phyloP scores from a whole-genome alignment of 53 echinoderm and acorn worm species.

The Echinometra lucunter region DNA sequence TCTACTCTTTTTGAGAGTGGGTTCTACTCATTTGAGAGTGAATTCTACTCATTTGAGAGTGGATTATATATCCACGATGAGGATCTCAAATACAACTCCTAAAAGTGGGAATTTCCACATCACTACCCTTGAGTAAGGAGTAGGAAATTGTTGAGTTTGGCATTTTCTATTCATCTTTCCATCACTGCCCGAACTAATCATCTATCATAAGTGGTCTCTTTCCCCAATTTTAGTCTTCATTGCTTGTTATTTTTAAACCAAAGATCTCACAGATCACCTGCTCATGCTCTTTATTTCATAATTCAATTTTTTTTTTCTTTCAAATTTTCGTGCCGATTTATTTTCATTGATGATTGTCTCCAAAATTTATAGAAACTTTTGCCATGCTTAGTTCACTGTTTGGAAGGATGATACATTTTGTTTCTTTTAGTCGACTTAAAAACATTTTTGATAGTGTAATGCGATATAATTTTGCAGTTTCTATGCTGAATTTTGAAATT shows the following conservation, averaged over 20 bases:
- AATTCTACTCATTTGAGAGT: too few relatives aligned
- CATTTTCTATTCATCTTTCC: neutral
- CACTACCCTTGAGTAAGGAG: too few relatives aligned
- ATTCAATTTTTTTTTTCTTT: too few relatives aligned
- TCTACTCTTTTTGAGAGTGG: too few relatives aligned
- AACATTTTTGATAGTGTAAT: neutral
- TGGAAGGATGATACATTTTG: neutral
- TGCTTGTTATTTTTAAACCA: slow-evolving; percentile 7
- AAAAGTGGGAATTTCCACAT: too few relatives aligned
- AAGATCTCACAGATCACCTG: slow-evolving; percentile 1
- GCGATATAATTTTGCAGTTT: slow-evolving; percentile 15
- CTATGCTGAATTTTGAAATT: slow-evolving; percentile 29
- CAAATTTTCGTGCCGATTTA: slow-evolving; percentile 1
- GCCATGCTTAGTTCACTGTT: neutral
- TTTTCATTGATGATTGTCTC: neutral
- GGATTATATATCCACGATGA: too few relatives aligned
- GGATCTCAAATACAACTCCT: too few relatives aligned
- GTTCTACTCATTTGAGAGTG: too few relatives aligned
- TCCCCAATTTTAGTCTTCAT: neutral
- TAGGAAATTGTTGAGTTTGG: neutral
- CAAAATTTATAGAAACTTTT: neutral
- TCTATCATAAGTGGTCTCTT: neutral
- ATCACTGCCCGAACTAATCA: neutral
- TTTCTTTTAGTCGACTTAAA: neutral
- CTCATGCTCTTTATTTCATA: neutral